These are phyloP conservation scores for Syngnathus floridae DNA, from an alignment of 2,113 vertebrate species.

Conservation along the genomic window DNA sequence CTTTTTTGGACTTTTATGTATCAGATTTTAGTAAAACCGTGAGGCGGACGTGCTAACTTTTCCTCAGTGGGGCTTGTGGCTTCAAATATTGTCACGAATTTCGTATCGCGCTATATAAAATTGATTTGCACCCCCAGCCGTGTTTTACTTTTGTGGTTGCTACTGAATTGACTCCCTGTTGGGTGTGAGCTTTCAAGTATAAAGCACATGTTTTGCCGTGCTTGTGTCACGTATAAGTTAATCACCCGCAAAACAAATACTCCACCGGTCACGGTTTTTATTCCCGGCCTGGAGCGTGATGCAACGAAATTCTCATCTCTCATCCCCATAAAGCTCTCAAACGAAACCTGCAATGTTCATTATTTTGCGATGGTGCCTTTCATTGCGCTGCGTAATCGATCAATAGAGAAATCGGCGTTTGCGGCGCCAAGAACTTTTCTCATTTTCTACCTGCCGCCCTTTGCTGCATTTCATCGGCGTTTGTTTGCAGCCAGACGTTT, in stretches of 20 bases:
- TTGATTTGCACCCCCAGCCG: not conserved
- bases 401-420: not conserved
- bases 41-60: too few relatives aligned
- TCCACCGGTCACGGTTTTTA: constrained; percentile 52
- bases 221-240: constrained; percentile 24
- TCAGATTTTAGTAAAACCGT: too few relatives aligned
- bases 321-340: constrained; percentile 7
- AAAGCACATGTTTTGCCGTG: constrained; percentile 42
- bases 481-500: constrained; percentile 24
- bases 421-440: constrained; percentile 2
- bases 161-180: constrained; percentile 31
- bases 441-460: constrained; percentile 18
- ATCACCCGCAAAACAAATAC: constrained; percentile 37
- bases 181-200: constrained; percentile 28
- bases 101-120: not conserved
- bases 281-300: constrained; percentile 39
- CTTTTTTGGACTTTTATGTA: too few relatives aligned
- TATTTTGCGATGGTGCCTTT: constrained; percentile 21
- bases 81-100: too few relatives aligned
- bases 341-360: constrained; percentile 20
- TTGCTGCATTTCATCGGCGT: constrained; percentile 13
- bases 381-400: constrained; percentile 5
- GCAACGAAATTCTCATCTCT: constrained; percentile 39
- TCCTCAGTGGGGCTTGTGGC: too few relatives aligned
- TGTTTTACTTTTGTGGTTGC: not conserved